phyloP scores from a whole-genome alignment of 2,888 invertebrate genomes.

The Trimorus sp. region DNA sequence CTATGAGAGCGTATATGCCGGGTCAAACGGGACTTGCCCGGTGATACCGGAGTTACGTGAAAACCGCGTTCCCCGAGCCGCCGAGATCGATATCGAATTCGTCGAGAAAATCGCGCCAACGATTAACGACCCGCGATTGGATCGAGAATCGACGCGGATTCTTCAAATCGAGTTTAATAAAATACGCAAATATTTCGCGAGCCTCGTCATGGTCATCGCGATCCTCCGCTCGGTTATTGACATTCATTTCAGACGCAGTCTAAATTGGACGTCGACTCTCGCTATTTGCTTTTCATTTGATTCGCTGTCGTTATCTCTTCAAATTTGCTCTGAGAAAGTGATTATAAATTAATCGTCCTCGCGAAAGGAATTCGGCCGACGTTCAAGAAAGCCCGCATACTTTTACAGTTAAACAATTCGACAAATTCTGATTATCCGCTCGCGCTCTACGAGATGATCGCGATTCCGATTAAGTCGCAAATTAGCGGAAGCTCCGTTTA shows the following conservation, averaged over 20 bases:
- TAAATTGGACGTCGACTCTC: constrained; percentile 27
- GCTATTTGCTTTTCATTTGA: constrained; percentile 43
- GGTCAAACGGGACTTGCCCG: constrained; percentile 75
- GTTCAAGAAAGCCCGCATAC: too few relatives aligned
- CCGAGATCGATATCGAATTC: constrained; percentile 66
- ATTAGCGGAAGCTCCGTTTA: constrained; percentile 4
- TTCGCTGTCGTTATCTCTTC: constrained; percentile 25
- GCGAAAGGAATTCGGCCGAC: background rate
- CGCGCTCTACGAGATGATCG: too few relatives aligned
- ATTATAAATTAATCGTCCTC: constrained; percentile 9
- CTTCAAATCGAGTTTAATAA: constrained; percentile 25
- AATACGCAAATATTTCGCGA: constrained; percentile 36
- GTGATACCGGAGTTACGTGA: constrained; percentile 71
- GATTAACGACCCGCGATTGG: background rate
- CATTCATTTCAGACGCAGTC: constrained; percentile 24
- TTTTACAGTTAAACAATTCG: too few relatives aligned
- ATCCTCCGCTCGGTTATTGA: constrained; percentile 32
- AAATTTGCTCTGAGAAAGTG: constrained; percentile 13
- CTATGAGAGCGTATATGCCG: constrained; percentile 77
- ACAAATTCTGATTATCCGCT: too few relatives aligned
- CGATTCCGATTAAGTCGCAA: background rate
- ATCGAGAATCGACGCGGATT: too few relatives aligned
- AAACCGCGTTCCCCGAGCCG: constrained; percentile 66
- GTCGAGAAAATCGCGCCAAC: background rate
- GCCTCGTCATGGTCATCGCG: constrained; percentile 9